Percentiles rank a stretch among this genome's conserved stretches.
These are phyloP conservation scores for Apodemia arnacis DNA, from an alignment of 2,888 invertebrate genomes.

Conservation along the genomic window DNA sequence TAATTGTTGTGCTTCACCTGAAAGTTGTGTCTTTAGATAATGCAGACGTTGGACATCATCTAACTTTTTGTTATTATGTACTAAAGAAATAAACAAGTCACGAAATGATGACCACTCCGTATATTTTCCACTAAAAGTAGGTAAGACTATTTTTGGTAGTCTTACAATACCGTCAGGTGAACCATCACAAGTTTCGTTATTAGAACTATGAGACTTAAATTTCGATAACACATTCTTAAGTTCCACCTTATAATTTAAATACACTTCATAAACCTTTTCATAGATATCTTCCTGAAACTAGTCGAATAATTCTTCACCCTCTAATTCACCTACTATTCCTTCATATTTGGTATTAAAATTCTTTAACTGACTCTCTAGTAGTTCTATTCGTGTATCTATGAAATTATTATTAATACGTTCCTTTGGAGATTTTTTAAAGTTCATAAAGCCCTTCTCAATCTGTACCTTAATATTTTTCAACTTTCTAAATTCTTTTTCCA, in stretches of 20 bases:
- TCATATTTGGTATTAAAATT: constrained; percentile 8
- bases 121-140: constrained; percentile 69
- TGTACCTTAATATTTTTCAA: no score
- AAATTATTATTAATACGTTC: no score
- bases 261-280: constrained; percentile 16
- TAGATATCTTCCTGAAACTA: constrained; percentile 18
- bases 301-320: neutral
- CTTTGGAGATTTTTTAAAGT: no score
- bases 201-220: neutral
- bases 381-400: no score
- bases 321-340: constrained; percentile 5
- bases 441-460: no score
- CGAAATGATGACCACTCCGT: constrained; percentile 49
- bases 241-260: constrained; percentile 6
- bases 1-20: constrained; percentile 75
- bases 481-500: no score
- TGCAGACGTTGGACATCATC: constrained; percentile 74
- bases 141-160: constrained; percentile 67
- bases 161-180: constrained; percentile 28
- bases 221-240: neutral
- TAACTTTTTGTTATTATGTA: constrained; percentile 63
- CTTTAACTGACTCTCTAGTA: neutral
- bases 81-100: constrained; percentile 67
- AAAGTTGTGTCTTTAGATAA: constrained; percentile 71
- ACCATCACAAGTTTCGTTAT: constrained; percentile 10